A percentile compares a stretch with the other conserved stretches of the same genome.
These are phyloP conservation scores for Anorthoa munda DNA, from an alignment of 2,888 invertebrate genomes.

Conservation along the genomic window DNA sequence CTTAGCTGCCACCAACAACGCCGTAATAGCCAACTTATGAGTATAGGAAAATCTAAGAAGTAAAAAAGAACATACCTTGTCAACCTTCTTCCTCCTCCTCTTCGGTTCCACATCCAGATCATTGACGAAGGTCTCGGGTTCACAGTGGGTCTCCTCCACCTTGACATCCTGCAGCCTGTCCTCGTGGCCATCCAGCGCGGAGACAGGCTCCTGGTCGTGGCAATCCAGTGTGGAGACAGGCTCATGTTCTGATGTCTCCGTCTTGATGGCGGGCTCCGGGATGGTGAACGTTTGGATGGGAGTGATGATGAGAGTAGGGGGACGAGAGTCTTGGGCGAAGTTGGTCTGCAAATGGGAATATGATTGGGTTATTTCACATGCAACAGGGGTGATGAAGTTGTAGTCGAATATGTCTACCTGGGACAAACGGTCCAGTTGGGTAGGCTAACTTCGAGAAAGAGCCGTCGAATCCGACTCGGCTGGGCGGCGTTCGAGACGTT, in stretches of 20 bases:
- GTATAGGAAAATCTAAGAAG: not conserved
- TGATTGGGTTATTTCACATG: too few relatives aligned
- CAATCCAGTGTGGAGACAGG: not conserved
- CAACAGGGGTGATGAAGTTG: too few relatives aligned
- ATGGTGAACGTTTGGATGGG: not conserved
- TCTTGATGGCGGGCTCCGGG: conserved; percentile 19
- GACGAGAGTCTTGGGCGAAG: conserved; percentile 4
- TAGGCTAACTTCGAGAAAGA: too few relatives aligned
- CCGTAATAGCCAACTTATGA: too few relatives aligned
- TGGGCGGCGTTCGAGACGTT: too few relatives aligned
- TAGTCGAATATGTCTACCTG: too few relatives aligned
- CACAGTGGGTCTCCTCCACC: conserved; percentile 72
- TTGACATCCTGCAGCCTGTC: conserved; percentile 51
- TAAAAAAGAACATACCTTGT: conserved; percentile 35
- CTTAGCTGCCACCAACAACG: too few relatives aligned
- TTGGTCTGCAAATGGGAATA: conserved; percentile 40
- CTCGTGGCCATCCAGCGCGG: not conserved
- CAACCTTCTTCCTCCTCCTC: conserved; percentile 41
- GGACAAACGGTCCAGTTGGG: too few relatives aligned
- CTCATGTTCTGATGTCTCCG: conserved; percentile 39
- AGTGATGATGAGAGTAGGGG: conserved; percentile 20
- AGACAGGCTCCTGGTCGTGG: not conserved
- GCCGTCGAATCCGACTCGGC: too few relatives aligned
- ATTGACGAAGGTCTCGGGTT: conserved; percentile 79
- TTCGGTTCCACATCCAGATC: conserved; percentile 65